These are phyloP conservation scores for Lasioglossum calceatum DNA, from an alignment of 2,888 invertebrate species.

Conservation along the genomic window DNA sequence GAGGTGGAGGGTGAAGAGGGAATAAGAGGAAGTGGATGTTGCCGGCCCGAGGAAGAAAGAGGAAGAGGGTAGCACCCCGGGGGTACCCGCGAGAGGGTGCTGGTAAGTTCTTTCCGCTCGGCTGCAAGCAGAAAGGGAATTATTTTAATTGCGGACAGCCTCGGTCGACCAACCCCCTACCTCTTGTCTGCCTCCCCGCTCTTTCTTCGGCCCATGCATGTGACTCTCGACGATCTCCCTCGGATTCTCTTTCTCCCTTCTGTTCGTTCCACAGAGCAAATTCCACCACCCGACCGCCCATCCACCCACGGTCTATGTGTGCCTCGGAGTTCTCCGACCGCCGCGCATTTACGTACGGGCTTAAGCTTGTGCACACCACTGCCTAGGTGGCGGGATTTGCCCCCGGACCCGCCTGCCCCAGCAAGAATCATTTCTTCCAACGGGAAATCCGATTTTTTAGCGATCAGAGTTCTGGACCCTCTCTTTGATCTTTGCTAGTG, in stretches of 20 bases:
- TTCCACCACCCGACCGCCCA: slow-evolving; percentile 58
- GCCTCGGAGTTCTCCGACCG: slow-evolving; percentile 44
- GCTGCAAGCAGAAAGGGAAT: slow-evolving; percentile 85
- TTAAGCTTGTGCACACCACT: slow-evolving; percentile 59
- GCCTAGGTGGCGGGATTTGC: slow-evolving; percentile 53
- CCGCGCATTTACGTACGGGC: slow-evolving; percentile 65
- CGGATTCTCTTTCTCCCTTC: slow-evolving; percentile 43
- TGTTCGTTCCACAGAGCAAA: slow-evolving; percentile 68
- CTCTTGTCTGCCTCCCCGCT: slow-evolving; percentile 64
- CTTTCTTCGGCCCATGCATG: slow-evolving; percentile 59
- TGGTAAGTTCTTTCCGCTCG: slow-evolving; percentile 85
- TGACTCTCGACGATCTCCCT: slow-evolving; percentile 55
- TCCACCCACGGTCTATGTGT: slow-evolving; percentile 3
- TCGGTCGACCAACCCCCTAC: slow-evolving; percentile 81
- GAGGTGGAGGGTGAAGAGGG: slow-evolving; percentile 40
- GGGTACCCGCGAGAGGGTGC: slow-evolving; percentile 79
- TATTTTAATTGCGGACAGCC: slow-evolving; percentile 85
- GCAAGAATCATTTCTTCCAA: slow-evolving; percentile 31
- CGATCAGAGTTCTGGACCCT: background rate
- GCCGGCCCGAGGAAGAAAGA: slow-evolving; percentile 53
- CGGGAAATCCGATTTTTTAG: slow-evolving; percentile 27
- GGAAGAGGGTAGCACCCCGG: slow-evolving; percentile 72
- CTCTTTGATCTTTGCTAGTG: background rate
- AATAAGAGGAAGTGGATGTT: slow-evolving; percentile 50
- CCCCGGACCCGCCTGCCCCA: slow-evolving; percentile 26